Conservation (phyloP, 1,140 invertebrate species). For the Drosophila teissieri region DNA sequence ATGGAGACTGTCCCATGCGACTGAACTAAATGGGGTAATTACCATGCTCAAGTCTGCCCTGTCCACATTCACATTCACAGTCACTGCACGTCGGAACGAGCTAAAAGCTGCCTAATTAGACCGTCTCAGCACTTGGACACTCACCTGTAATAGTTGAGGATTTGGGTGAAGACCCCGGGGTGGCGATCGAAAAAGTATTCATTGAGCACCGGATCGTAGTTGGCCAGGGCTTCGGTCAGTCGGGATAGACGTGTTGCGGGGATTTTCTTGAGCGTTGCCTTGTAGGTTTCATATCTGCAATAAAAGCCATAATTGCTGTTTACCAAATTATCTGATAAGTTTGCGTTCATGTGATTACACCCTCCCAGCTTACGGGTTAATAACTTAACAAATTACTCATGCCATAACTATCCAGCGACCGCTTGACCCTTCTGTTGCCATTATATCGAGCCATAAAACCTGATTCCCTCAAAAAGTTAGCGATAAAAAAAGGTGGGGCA, state of each 20-base stretch:
- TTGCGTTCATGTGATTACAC: too few relatives aligned
- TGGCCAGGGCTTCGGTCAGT: conserved; percentile 94
- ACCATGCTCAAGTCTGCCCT: neutral
- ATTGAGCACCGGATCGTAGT: conserved; percentile 98
- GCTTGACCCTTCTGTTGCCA: conserved; percentile 23
- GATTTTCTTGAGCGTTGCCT: conserved; percentile 96
- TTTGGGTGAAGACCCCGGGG: conserved; percentile 98
- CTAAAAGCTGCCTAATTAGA: conserved; percentile 31
- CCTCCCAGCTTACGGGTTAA: conserved; percentile 10
- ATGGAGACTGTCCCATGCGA: neutral
- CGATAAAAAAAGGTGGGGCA: conserved; percentile 51
- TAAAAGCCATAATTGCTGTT: conserved; percentile 4
- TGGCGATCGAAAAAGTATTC: conserved; percentile 99
- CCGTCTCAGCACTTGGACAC: neutral
- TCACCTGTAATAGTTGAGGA: conserved; percentile 94
- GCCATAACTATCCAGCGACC: conserved; percentile 41
- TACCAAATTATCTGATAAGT: neutral
- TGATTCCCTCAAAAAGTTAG: conserved; percentile 39
- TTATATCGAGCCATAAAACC: conserved; percentile 51
- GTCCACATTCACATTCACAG: conserved; percentile 21
- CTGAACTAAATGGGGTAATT: conserved; percentile 34
- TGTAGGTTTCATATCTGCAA: conserved; percentile 96
- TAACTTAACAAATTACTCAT: conserved; percentile 71
- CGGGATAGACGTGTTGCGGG: conserved; percentile 95
- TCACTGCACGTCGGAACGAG: conserved; percentile 33